A percentile compares a stretch with the other conserved stretches of the same genome.
These are phyloP conservation scores for Chromoteleia sp. DNA, from an alignment of 2,888 invertebrate species.

Conservation along the genomic window DNA sequence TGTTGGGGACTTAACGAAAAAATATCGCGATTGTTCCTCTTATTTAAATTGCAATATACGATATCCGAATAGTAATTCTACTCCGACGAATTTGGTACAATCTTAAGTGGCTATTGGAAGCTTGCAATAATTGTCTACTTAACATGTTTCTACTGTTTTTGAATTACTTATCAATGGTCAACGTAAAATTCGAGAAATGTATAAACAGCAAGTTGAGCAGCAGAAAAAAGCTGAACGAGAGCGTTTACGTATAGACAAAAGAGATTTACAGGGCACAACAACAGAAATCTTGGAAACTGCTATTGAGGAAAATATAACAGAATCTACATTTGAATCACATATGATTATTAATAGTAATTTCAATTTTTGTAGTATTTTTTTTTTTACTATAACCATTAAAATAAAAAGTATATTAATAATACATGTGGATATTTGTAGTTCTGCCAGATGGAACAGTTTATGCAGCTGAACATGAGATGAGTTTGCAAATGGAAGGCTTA, in stretches of 20 bases:
- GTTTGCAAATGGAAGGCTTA: slow-evolving; percentile 88
- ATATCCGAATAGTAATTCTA: no score
- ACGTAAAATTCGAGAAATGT: slow-evolving; percentile 86
- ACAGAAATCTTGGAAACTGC: slow-evolving; percentile 37
- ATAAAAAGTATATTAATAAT: no score
- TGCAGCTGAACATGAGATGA: slow-evolving; percentile 88
- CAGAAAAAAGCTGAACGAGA: slow-evolving; percentile 74
- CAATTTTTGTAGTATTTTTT: background rate
- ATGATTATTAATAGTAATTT: slow-evolving; percentile 83
- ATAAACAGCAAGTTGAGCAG: slow-evolving; percentile 84
- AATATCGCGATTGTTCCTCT: no score
- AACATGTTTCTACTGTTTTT: no score
- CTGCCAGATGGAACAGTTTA: slow-evolving; percentile 88
- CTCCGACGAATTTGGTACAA: no score
- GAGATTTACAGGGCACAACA: slow-evolving; percentile 16
- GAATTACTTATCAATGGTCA: slow-evolving; percentile 90
- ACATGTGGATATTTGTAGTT: slow-evolving; percentile 86
- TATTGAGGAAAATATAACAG: slow-evolving; percentile 45
- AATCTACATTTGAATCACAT: slow-evolving; percentile 57
- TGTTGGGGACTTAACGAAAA: no score
- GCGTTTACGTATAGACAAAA: slow-evolving; percentile 34
- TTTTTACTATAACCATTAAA: no score
- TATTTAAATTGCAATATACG: no score
- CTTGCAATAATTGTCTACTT: no score
- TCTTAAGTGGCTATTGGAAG: no score